Evolutionary conservation across 2,888 invertebrate species (phyloP).

Genomic region (Danaus chrysippus): DNA sequence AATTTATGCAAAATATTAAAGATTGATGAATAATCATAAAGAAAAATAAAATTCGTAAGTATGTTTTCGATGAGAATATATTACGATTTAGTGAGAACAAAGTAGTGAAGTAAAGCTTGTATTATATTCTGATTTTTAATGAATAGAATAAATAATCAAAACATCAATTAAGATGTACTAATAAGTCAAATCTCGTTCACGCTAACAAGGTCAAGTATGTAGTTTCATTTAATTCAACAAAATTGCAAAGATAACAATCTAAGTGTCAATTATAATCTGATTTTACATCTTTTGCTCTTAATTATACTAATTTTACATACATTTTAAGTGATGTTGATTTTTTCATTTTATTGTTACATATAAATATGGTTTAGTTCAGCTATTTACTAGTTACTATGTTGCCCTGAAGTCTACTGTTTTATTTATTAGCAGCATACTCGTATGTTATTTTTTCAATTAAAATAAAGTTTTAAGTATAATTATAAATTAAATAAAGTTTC

Average conservation of each 20-base stretch:
- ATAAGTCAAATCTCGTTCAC: constrained; percentile 19
- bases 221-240: constrained; percentile 44
- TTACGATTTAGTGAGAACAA: too few species aligned
- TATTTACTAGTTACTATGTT: background rate
- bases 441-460: too few species aligned
- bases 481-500: too few species aligned
- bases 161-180: background rate
- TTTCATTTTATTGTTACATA: constrained; percentile 28
- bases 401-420: too few species aligned
- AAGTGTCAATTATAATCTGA: constrained; percentile 45
- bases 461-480: too few species aligned
- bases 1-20: too few species aligned
- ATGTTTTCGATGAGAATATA: too few species aligned
- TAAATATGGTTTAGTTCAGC: constrained; percentile 7
- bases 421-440: too few species aligned
- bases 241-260: constrained; percentile 51
- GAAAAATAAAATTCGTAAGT: too few species aligned
- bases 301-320: constrained; percentile 28
- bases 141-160: background rate
- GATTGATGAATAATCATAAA: too few species aligned
- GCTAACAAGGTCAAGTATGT: constrained; percentile 50
- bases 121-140: too few species aligned
- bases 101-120: too few species aligned
- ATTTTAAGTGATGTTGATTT: constrained; percentile 35
- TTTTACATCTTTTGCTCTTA: constrained; percentile 27